A percentile compares a stretch with the other conserved stretches of the same genome.
Evolutionary conservation across 2,113 vertebrate genomes (phyloP).

Genomic region (Hymenochirus boettgeri): DNA sequence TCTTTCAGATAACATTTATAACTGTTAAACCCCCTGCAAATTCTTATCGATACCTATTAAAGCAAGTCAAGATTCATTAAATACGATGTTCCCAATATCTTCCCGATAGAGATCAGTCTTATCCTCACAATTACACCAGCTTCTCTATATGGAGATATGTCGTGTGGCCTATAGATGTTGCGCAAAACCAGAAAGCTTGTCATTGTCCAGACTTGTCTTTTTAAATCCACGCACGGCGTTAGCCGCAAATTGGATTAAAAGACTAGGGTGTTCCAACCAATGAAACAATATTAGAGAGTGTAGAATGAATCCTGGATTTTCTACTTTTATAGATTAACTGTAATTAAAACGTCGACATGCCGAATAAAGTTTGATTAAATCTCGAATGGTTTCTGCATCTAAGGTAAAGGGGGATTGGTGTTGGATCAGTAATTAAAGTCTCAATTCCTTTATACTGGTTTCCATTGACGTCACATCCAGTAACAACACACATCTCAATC

Average conservation of each 20-base stretch:
- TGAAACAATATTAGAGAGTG: conserved; percentile 81
- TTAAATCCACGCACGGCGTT: conserved; percentile 14
- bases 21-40: conserved; percentile 52
- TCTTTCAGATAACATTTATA: conserved; percentile 29
- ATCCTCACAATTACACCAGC: conserved; percentile 20
- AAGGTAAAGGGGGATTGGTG: conserved; percentile 12
- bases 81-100: conserved; percentile 53
- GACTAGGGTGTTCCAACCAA: conserved; percentile 69
- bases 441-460: too few relatives aligned
- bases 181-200: conserved; percentile 42
- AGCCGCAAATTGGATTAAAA: conserved; percentile 32
- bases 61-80: conserved; percentile 57
- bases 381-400: conserved; percentile 10
- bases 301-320: conserved; percentile 74
- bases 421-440: too few relatives aligned
- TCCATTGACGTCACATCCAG: too few relatives aligned
- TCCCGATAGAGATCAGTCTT: conserved; percentile 45
- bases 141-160: conserved; percentile 5
- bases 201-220: conserved; percentile 30
- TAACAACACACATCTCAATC: too few relatives aligned
- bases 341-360: conserved; percentile 33
- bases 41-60: conserved; percentile 48
- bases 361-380: conserved; percentile 12
- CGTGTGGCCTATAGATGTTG: conserved; percentile 15
- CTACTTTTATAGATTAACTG: conserved; percentile 34